Percentiles rank a stretch among this genome's conserved stretches.
These are phyloP conservation scores for Galaxea fascicularis DNA, from an alignment of 92 coral and sea anemone genomes.

Conservation along the genomic window DNA sequence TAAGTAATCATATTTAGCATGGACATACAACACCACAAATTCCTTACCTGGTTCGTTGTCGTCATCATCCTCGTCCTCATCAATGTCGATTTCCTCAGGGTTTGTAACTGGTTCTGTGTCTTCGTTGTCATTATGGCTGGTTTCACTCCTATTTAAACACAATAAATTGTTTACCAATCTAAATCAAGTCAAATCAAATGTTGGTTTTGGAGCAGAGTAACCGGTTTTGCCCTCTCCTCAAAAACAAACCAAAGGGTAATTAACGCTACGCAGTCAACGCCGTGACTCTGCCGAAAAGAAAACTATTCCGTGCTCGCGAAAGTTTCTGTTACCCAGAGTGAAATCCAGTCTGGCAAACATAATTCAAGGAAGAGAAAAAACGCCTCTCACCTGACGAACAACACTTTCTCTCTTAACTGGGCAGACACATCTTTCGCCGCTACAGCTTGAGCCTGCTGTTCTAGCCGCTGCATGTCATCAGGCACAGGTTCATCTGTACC, in stretches of 20 bases:
- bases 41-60: conserved; percentile 38
- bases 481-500: conserved; percentile 69
- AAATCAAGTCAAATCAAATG: too few relatives aligned
- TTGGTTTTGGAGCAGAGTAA: too few relatives aligned
- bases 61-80: conserved; percentile 94
- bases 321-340: too few relatives aligned
- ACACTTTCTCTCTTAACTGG: conserved; percentile 84
- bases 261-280: too few relatives aligned
- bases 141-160: conserved; percentile 76
- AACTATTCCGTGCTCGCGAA: too few relatives aligned
- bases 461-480: conserved; percentile 94
- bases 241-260: too few relatives aligned
- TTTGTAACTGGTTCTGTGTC: conserved; percentile 76
- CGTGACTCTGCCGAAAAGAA: too few relatives aligned
- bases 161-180: too few relatives aligned
- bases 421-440: conserved; percentile 78
- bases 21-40: background rate
- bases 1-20: background rate
- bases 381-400: conserved; percentile 89
- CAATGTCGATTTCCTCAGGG: conserved; percentile 98
- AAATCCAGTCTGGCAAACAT: too few relatives aligned
- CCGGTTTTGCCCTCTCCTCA: too few relatives aligned
- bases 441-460: conserved; percentile 84
- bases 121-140: conserved; percentile 75
- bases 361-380: background rate